Percentiles rank a stretch among this genome's conserved stretches.
Conservation (phyloP, 23 tunicate genomes). For the Aplidium turbinatum region DNA sequence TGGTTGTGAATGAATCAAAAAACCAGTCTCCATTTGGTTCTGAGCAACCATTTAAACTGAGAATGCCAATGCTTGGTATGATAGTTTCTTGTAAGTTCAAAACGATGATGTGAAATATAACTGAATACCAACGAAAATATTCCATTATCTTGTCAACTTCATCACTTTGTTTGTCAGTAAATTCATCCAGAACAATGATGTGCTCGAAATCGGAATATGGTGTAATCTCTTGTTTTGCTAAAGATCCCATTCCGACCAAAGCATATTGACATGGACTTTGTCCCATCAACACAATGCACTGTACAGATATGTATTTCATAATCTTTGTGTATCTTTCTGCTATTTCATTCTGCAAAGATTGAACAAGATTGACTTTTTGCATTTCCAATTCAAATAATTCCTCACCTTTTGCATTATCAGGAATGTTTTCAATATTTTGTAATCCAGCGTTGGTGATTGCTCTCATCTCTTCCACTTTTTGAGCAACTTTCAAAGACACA, state of each 20-base stretch:
- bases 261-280: slow-evolving; percentile 38
- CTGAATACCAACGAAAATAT: slow-evolving; percentile 45
- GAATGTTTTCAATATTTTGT: neutral
- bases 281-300: slow-evolving; percentile 37
- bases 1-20: neutral
- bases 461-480: neutral
- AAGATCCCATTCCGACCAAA: slow-evolving; percentile 30
- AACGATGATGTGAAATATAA: slow-evolving; percentile 32
- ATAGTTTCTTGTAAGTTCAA: slow-evolving; percentile 18
- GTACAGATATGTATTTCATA: slow-evolving; percentile 4
- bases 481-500: neutral
- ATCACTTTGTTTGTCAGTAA: neutral
- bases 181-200: slow-evolving; percentile 18
- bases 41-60: neutral
- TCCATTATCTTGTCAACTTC: slow-evolving; percentile 9
- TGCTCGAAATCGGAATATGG: slow-evolving; percentile 25
- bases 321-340: slow-evolving; percentile 24
- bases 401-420: neutral
- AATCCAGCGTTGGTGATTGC: neutral
- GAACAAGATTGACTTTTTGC: neutral
- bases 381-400: neutral
- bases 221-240: slow-evolving; percentile 26
- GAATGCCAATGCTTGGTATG: neutral
- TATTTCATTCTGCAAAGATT: slow-evolving; percentile 1
- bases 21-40: slow-evolving; percentile 13